These are phyloP conservation scores for Falco concolor DNA, from an alignment of 2,797 vertebrate species.

Conservation along the genomic window DNA sequence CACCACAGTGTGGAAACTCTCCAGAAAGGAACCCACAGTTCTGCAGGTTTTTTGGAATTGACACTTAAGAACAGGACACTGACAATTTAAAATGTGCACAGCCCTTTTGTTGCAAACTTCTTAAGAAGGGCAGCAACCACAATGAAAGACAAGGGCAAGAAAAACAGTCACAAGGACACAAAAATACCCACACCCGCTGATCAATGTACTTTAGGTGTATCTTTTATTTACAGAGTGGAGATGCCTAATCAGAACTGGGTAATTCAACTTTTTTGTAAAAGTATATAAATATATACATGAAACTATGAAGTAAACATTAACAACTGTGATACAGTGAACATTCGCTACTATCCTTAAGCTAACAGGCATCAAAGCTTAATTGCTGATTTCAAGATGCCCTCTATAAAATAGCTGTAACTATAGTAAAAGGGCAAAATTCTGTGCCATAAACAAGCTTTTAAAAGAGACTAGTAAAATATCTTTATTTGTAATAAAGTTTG, in stretches of 20 bases:
- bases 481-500: constrained; percentile 37
- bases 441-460: constrained; percentile 73
- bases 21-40: background rate
- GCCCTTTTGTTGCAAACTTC: background rate
- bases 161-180: background rate
- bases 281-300: constrained; percentile 80
- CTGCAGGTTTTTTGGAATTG: background rate
- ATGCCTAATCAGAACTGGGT: constrained; percentile 58
- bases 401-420: constrained; percentile 67
- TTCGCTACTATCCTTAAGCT: constrained; percentile 66
- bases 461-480: constrained; percentile 45
- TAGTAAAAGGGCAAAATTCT: constrained; percentile 64
- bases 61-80: background rate
- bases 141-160: background rate
- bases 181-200: background rate
- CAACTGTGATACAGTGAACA: constrained; percentile 69
- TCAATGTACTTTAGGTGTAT: constrained; percentile 43
- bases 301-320: constrained; percentile 74
- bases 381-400: constrained; percentile 70
- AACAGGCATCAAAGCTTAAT: constrained; percentile 70
- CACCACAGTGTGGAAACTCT: background rate
- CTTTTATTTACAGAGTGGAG: constrained; percentile 79
- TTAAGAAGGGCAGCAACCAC: background rate
- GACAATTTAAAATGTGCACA: accelerated
- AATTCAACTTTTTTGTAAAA: constrained; percentile 68